These are phyloP conservation scores for Nomada fucata DNA, from an alignment of 2,888 invertebrate genomes.

Conservation along the genomic window DNA sequence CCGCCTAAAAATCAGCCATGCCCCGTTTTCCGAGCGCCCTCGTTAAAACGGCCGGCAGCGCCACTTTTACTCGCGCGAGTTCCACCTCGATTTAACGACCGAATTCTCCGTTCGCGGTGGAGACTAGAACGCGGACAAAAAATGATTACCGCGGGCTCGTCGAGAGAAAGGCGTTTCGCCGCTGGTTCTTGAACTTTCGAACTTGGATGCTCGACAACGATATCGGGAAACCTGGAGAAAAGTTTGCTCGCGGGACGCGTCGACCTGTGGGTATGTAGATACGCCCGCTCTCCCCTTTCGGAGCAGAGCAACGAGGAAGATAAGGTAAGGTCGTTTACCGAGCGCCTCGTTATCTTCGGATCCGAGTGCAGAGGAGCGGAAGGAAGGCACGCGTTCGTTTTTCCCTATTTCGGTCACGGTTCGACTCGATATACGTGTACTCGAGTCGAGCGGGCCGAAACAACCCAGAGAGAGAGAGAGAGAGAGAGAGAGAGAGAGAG, in stretches of 20 bases:
- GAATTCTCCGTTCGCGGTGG: not conserved
- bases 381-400: constrained; percentile 64
- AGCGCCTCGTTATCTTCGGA: constrained; percentile 70
- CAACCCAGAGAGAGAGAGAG: not conserved
- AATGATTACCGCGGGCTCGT: not conserved
- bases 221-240: too few relatives aligned
- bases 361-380: constrained; percentile 73
- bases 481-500: too few relatives aligned
- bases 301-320: too few relatives aligned
- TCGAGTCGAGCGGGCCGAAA: not conserved
- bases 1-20: constrained; percentile 8
- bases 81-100: constrained; percentile 34
- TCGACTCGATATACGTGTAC: constrained; percentile 58
- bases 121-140: constrained; percentile 15
- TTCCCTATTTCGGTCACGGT: constrained; percentile 67
- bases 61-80: constrained; percentile 11
- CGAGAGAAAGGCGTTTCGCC: constrained; percentile 1
- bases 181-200: not conserved
- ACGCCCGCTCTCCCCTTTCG: too few relatives aligned
- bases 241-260: too few relatives aligned
- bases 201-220: not conserved
- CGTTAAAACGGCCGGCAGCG: not conserved
- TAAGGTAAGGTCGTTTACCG: constrained; percentile 65
- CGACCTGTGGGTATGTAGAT: too few relatives aligned
- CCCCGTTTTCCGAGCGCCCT: constrained; percentile 13